These are phyloP conservation scores for Pristionchus maxplancki DNA, from an alignment of 2,888 invertebrate genomes.

Conservation along the genomic window DNA sequence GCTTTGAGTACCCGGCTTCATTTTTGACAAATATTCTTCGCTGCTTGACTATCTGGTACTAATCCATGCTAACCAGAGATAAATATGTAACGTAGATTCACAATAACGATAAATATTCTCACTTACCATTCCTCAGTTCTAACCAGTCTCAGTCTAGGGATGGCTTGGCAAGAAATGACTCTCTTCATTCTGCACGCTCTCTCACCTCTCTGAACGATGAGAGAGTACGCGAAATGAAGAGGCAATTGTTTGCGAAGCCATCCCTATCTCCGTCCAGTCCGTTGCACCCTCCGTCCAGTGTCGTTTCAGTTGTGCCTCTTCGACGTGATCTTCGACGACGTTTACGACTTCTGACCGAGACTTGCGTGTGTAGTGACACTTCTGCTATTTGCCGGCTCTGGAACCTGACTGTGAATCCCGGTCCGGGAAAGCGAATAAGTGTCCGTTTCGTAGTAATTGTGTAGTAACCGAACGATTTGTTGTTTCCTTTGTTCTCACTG, in stretches of 20 bases:
- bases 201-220: neutral
- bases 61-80: no score
- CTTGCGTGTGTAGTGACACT: neutral
- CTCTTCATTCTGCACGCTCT: no score
- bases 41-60: no score
- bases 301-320: constrained; percentile 47
- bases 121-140: no score
- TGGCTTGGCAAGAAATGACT: no score
- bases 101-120: no score
- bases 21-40: neutral
- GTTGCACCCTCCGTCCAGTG: constrained; percentile 30
- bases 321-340: neutral
- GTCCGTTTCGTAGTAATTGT: neutral
- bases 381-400: neutral
- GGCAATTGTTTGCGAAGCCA: neutral
- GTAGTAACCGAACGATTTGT: neutral
- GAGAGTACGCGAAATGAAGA: neutral
- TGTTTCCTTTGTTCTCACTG: neutral
- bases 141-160: no score
- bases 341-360: neutral
- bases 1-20: no score
- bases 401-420: no score
- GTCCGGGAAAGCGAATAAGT: neutral
- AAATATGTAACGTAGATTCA: no score
- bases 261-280: neutral